Evolutionary conservation across 1,140 invertebrate species (phyloP).

Genomic region (Carposina sasakii): DNA sequence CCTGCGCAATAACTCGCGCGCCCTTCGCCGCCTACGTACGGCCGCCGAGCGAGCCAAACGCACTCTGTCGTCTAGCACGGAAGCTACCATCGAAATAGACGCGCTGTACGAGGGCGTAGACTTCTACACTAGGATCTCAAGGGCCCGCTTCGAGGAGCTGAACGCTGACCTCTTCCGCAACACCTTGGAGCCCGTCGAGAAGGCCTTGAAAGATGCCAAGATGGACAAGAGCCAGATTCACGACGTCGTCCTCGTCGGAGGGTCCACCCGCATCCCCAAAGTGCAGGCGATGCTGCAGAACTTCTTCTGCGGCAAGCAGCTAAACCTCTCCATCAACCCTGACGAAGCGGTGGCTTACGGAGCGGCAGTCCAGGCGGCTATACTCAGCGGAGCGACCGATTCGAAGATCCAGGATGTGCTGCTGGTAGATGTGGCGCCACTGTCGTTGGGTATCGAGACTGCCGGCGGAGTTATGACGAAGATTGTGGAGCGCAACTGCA

Average conservation of each 20-base stretch:
- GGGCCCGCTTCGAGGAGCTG: slow-evolving; percentile 58
- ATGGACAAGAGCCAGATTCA: slow-evolving; percentile 76
- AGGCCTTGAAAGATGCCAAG: slow-evolving; percentile 77
- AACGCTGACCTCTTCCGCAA: slow-evolving; percentile 58
- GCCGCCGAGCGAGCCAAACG: slow-evolving; percentile 72
- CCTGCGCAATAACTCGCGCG: slow-evolving; percentile 45
- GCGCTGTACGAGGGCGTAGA: slow-evolving; percentile 51
- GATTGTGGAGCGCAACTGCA: slow-evolving; percentile 70
- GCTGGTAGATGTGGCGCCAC: slow-evolving; percentile 63
- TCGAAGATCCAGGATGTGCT: slow-evolving; percentile 67
- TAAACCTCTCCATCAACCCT: slow-evolving; percentile 65
- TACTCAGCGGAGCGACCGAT: slow-evolving; percentile 58
- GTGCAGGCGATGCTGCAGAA: slow-evolving; percentile 60
- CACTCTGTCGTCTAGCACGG: slow-evolving; percentile 56
- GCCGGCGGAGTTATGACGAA: slow-evolving; percentile 74
- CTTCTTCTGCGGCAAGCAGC: slow-evolving; percentile 48
- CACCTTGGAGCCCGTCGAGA: slow-evolving; percentile 67
- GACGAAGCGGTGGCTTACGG: slow-evolving; percentile 63
- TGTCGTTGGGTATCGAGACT: slow-evolving; percentile 73
- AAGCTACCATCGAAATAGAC: slow-evolving; percentile 62
- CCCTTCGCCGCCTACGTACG: slow-evolving; percentile 73
- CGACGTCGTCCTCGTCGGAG: slow-evolving; percentile 80
- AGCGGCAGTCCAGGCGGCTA: slow-evolving; percentile 53
- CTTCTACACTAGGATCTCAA: slow-evolving; percentile 53
- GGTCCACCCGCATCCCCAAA: slow-evolving; percentile 76